Evolutionary conservation across 2,113 vertebrate genomes (phyloP).

Genomic region (Parus major): DNA sequence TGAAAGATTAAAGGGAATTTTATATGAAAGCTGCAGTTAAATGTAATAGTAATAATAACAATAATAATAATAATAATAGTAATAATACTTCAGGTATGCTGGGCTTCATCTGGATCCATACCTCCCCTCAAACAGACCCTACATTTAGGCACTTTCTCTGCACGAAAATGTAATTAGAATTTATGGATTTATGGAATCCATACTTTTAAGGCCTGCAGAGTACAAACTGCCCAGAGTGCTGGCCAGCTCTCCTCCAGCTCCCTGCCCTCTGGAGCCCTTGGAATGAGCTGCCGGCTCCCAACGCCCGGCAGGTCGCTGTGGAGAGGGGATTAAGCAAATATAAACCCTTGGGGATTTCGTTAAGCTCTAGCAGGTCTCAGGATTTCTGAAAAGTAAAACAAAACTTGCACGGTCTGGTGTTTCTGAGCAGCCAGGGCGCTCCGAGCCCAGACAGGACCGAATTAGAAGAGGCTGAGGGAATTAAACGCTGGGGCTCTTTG

Average conservation of each 20-base stretch:
- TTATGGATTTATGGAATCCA: not conserved
- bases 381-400: conserved; percentile 12
- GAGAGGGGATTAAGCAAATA: not conserved
- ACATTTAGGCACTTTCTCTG: not conserved
- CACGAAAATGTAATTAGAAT: not conserved
- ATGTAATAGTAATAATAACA: not conserved
- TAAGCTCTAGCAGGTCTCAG: not conserved
- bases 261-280: not conserved
- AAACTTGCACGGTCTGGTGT: not conserved
- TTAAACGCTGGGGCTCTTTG: not conserved
- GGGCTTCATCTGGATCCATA: not conserved
- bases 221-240: not conserved
- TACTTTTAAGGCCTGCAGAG: not conserved
- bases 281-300: not conserved
- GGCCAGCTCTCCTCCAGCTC: not conserved
- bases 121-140: not conserved
- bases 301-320: not conserved
- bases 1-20: not conserved
- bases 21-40: not conserved
- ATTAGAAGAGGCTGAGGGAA: not conserved
- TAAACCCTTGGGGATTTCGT: not conserved
- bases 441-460: not conserved
- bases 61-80: not conserved
- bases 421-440: not conserved
- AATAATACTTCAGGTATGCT: not conserved